Base-by-base conservation (phyloP, 2,888 invertebrate species). In the Leptopilina drosophilae region DNA sequence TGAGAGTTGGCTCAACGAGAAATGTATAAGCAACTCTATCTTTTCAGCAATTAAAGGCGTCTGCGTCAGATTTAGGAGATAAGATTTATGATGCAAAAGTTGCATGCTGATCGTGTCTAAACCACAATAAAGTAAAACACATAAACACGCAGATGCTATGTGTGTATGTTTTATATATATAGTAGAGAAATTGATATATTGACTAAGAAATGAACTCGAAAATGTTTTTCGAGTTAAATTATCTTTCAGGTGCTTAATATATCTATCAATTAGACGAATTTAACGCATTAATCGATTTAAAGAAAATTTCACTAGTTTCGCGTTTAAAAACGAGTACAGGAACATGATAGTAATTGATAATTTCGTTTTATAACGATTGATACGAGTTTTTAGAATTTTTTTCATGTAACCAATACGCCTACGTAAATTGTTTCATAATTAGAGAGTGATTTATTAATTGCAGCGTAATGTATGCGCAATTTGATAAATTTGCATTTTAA, bases 31-130 rank as follows among this genome's bases (percentile, higher is more conserved):
- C 53, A 73, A 53, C 73, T 73, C 56, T 64, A 76, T 67, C 59
- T 76, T 76, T 49, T 67, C 46, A 59, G 59, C 59, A 67, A 79
- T 79, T 76, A 76, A 79, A 78, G 78, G 75, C 56, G 42, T 42
- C 59, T 42, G 76, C 26, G 76, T 76, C 49, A 67, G 66, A 76
- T 79, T 76, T 79, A 59, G 76, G 76, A 76, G 76, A 78, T 56
- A 73, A 73, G 73, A 73, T 73, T 73, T 73, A 73, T 73, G 73
- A 73, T 53, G 53, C 73, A 53, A 12, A 33, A 73, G 33, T 53
- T 73, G 73, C 53, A 73, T 49, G 73, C 73, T 73, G 73, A 73
- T 73, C 73, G 26, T 73, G 53, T 20, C 73, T 73, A 56, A 73
- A 56, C 73, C 73, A 49, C 73, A 73, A 14, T 73, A 14, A 73